phyloP scores from a whole-genome alignment of 2,888 invertebrate species.

The Microdon myrmicae region DNA sequence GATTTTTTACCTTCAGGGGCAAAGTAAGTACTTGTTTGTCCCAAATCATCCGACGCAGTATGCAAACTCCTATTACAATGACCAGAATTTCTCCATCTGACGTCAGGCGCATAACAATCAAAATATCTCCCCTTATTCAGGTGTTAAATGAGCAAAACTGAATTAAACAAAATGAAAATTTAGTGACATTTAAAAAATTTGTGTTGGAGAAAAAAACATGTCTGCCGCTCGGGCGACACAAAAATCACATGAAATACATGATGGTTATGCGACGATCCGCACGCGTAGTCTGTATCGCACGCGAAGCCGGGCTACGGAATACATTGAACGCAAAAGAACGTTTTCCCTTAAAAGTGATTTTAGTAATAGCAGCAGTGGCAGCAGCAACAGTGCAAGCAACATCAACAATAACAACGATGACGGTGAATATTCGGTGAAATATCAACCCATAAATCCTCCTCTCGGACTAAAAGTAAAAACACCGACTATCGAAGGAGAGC shows the following conservation, averaged over 20 bases:
- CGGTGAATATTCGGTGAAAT: conserved; percentile 21
- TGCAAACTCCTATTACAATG: conserved; percentile 5
- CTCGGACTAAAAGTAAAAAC: conserved; percentile 59
- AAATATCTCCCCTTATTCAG: conserved; percentile 1
- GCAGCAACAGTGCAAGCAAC: conserved; percentile 36
- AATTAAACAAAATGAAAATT: conserved; percentile 4
- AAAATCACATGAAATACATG: conserved; percentile 71
- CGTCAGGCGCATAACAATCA: too few relatives aligned
- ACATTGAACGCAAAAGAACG: conserved; percentile 59
- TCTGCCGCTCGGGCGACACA: conserved; percentile 55
- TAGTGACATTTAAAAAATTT: too few relatives aligned
- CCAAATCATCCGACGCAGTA: too few relatives aligned
- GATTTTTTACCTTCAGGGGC: too few relatives aligned
- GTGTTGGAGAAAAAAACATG: conserved; percentile 13
- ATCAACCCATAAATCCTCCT: conserved; percentile 36
- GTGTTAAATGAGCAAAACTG: neutral
- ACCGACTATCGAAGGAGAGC: conserved; percentile 62
- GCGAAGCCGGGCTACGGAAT: conserved; percentile 65
- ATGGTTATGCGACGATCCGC: conserved; percentile 89
- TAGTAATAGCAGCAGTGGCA: conserved; percentile 52
- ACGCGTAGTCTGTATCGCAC: conserved; percentile 69
- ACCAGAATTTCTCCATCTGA: too few relatives aligned
- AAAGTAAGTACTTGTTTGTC: too few relatives aligned
- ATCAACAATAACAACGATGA: conserved; percentile 52
- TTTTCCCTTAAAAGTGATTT: conserved; percentile 61